Evolutionary conservation across 2,888 invertebrate genomes (phyloP), one percentile per base, ranked within the genome.

Genomic region (Rosalia funebris): DNA sequence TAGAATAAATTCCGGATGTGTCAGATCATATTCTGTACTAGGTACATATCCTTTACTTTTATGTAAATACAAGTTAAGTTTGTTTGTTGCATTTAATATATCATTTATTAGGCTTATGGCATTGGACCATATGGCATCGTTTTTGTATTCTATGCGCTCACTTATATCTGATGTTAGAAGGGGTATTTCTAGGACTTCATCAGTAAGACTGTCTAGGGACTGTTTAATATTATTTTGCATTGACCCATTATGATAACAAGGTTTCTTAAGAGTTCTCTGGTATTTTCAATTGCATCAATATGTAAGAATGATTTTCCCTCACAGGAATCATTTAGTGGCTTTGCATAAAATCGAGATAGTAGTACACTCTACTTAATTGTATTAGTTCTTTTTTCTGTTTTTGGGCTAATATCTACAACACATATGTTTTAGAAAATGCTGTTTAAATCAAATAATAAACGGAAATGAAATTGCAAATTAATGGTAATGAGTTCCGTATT

Each of bases 361-460:
- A 87, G 0, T 90, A 82, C 16, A 82, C 77, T 62, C 85, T 82
- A 0, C 86, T 85, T 10, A 87, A 84, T 65, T 85, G 84, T 0
- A 87, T 84, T 31, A 92, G 81, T 0, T 84, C 82, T 63, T 81
- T 82, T 74, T 91, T 89, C 77, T 92, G 91, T 11, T 83, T 82
- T 68, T 89, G 88, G 0, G 88, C 87, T 44, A 90, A 74, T 63
- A 87, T 81, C 87, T 87, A 81, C 42, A 84, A 71, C n/a, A n/a
- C 60, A 47, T 46, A 34, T 3, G 25, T 25, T 25, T 25, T 25
- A 25, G 7, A 5, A 25, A 7, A 25, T 25, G 7, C 7, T 25
- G 25, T 25, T 25, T n/a, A n/a, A n/a, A 25, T 3, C 25, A 25
- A 25, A 7, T 25, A 5, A 25, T 25, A 25, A 25, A 7, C 25